Percentiles rank a stretch among this genome's conserved stretches.
Conservation (phyloP, 2,888 invertebrate species). For the Aspidapion aeneum region DNA sequence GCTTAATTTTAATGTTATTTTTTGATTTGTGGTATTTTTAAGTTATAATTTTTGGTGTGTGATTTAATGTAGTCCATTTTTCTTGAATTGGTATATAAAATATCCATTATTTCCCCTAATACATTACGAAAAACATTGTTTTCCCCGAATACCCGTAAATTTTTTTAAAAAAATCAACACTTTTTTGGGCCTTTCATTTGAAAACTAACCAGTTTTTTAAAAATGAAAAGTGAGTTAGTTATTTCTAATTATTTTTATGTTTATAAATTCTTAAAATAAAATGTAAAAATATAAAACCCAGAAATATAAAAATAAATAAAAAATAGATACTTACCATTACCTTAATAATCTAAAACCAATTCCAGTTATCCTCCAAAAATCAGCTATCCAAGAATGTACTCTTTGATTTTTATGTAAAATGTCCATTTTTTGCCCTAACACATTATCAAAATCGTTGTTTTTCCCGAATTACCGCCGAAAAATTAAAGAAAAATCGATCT, state of each 20-base stretch:
- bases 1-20: not conserved
- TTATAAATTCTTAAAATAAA: too few species aligned
- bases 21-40: not conserved
- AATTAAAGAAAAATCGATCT: too few species aligned
- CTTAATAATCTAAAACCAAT: not conserved
- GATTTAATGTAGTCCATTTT: conserved; percentile 14
- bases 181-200: conserved; percentile 4
- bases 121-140: not conserved
- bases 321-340: not conserved
- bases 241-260: too few species aligned
- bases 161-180: conserved; percentile 27
- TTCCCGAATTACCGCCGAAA: too few species aligned
- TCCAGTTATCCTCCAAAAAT: not conserved
- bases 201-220: conserved; percentile 34
- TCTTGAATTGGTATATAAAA: conserved; percentile 16
- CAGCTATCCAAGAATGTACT: not conserved
- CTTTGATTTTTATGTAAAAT: too few species aligned
- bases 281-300: too few species aligned
- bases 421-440: too few species aligned
- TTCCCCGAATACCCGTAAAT: too few species aligned
- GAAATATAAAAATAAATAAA: too few species aligned
- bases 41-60: not conserved
- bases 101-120: not conserved
- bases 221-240: conserved; percentile 37
- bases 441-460: too few species aligned